phyloP scores from a whole-genome alignment of 2,113 vertebrate species.

The Saimiri boliviensis region DNA sequence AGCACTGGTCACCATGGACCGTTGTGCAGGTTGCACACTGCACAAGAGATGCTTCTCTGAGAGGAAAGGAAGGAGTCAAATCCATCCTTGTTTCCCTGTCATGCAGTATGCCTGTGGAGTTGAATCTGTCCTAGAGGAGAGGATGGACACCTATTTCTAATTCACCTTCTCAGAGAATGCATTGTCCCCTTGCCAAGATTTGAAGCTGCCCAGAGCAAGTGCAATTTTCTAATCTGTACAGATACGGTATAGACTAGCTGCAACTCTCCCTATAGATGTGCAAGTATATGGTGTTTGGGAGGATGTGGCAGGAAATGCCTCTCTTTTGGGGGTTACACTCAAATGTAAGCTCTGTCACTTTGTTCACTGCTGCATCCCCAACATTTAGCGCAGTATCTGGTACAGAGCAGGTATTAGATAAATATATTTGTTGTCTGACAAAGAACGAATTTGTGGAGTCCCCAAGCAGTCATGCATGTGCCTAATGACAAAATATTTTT shows the following conservation, averaged over 20 bases:
- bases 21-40: background rate
- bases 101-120: background rate
- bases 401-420: background rate
- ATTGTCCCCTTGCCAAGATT: background rate
- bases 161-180: background rate
- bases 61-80: background rate
- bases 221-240: background rate
- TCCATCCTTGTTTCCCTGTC: background rate
- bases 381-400: background rate
- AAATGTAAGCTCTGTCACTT: background rate
- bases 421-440: background rate
- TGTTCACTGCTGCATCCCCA: background rate
- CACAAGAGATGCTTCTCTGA: background rate
- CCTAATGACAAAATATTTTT: background rate
- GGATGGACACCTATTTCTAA: background rate
- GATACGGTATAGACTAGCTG: background rate
- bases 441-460: background rate
- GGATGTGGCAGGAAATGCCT: background rate
- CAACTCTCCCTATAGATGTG: background rate
- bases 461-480: background rate
- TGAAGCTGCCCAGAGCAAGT: background rate
- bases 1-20: background rate
- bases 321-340: background rate
- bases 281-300: background rate
- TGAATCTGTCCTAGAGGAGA: background rate